These are phyloP conservation scores for Pachycephala philippinensis DNA, from an alignment of 2,113 vertebrate genomes.

Conservation along the genomic window DNA sequence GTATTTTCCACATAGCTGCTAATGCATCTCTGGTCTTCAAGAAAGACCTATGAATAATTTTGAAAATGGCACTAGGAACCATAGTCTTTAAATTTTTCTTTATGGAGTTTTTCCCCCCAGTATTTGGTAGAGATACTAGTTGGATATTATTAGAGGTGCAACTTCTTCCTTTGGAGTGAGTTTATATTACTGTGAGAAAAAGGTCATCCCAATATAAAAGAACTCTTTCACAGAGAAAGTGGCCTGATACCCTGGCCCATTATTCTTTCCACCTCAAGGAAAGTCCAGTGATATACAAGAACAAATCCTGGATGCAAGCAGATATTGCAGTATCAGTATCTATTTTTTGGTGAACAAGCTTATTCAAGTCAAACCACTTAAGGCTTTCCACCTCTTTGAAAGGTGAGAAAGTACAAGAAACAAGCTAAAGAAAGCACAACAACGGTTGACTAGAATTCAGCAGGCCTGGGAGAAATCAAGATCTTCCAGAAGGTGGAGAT, in stretches of 20 bases:
- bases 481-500: neutral
- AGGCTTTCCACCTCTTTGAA: neutral
- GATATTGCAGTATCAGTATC: neutral
- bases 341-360: neutral
- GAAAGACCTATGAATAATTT: neutral
- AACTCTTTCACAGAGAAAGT: neutral
- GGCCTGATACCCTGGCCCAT: neutral
- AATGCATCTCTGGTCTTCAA: neutral
- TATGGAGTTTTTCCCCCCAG: rapidly evolving
- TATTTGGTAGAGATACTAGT: neutral
- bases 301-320: neutral
- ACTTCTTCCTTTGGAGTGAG: neutral
- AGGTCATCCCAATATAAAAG: neutral
- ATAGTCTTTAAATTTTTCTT: neutral
- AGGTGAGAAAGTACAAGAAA: neutral
- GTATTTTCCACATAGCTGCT: neutral
- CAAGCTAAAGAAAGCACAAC: neutral
- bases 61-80: neutral
- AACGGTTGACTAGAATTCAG: neutral
- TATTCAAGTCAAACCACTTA: neutral
- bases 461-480: neutral
- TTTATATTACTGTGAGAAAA: neutral
- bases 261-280: neutral
- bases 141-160: neutral
- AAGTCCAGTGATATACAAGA: neutral